A percentile compares a stretch with the other conserved stretches of the same genome.
phyloP scores from a whole-genome alignment of 2,888 invertebrate genomes.

The Graphium colonna region DNA sequence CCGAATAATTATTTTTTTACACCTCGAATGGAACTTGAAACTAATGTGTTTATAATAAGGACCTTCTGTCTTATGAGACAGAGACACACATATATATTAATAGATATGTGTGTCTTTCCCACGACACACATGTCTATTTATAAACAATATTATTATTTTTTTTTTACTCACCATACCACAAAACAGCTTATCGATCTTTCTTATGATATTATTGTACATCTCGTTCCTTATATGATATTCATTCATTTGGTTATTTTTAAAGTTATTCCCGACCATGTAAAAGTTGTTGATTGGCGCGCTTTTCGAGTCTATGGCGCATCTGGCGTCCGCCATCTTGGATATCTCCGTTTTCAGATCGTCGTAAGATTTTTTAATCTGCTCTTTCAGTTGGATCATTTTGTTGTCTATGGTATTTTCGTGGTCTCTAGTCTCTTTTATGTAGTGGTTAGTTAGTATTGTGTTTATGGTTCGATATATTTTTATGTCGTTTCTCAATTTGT shows the following conservation, averaged over 20 bases:
- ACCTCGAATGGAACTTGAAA: no score
- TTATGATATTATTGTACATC: conserved; percentile 66
- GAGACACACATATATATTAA: no score
- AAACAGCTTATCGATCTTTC: conserved; percentile 68
- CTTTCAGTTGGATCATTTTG: conserved; percentile 61
- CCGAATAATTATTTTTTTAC: no score
- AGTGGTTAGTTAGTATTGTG: conserved; percentile 69
- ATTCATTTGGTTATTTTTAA: conserved; percentile 52
- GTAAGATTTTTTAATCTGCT: conserved; percentile 57
- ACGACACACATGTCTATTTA: no score
- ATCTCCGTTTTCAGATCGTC: conserved; percentile 56
- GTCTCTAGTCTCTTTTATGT: conserved; percentile 63
- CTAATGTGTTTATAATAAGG: no score
- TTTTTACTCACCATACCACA: conserved; percentile 73
- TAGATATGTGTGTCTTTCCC: no score
- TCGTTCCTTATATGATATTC: conserved; percentile 57
- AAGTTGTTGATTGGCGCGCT: conserved; percentile 57
- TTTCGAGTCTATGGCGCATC: conserved; percentile 42
- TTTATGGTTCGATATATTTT: conserved; percentile 72
- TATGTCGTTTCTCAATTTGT: conserved; percentile 68
- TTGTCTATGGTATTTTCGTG: conserved; percentile 57
- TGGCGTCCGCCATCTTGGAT: conserved; percentile 43
- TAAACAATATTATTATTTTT: no score
- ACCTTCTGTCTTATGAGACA: no score
- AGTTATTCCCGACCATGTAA: conserved; percentile 55